Base-by-base conservation (phyloP, 2,888 invertebrate species). In the Caenorhabditis macrosperma region DNA sequence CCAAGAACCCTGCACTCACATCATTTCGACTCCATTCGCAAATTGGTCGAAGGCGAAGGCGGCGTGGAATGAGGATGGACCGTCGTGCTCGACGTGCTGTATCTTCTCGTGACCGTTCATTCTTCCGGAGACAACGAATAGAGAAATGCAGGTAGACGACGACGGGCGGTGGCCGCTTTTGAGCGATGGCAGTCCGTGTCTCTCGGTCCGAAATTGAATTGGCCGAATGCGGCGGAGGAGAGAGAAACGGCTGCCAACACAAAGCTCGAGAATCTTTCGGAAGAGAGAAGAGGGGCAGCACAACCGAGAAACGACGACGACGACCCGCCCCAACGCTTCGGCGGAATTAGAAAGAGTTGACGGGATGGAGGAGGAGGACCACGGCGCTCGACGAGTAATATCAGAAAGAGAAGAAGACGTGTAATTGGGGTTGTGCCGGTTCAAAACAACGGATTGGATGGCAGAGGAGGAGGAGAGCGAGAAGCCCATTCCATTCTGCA, bases 141-240 rank as follows among this genome's bases (percentile, higher is more conserved):
- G 50, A 26, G 38, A 38, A 12, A 38, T 38, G 38, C 38, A 38
- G 38, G 38, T 38, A 38, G 38, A 12, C 33, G n/a, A n/a, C n/a
- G n/a, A 10, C 15, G 38, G 38, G 38, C 7, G n/a, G n/a, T n/a
- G n/a, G n/a, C n/a, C n/a, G n/a, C 38, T 38, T 38, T 38, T 38
- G 38, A 38, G 38, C 15, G 38, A 38, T 38, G 38, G 38, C 38
- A 28, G 44, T 33, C 26, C 41, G 38, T 35, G 33, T 7, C 55
- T 28, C 10, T 20, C 22, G 71, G 30, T 72, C 64, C 72, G 48
- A 72, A 72, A 72, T 72, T 64, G 72, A 72, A 72, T 72, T 72
- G 72, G 63, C 28, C 63, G 61, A 22, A 26, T 38, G 41, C 26
- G n/a, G n/a, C n/a, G 44, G 35, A 55, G 48, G 55, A 52, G 30